A percentile compares a stretch with the other conserved stretches of the same genome.
phyloP scores from a whole-genome alignment of 2,888 invertebrate genomes.

The Amaurobius ferox region DNA sequence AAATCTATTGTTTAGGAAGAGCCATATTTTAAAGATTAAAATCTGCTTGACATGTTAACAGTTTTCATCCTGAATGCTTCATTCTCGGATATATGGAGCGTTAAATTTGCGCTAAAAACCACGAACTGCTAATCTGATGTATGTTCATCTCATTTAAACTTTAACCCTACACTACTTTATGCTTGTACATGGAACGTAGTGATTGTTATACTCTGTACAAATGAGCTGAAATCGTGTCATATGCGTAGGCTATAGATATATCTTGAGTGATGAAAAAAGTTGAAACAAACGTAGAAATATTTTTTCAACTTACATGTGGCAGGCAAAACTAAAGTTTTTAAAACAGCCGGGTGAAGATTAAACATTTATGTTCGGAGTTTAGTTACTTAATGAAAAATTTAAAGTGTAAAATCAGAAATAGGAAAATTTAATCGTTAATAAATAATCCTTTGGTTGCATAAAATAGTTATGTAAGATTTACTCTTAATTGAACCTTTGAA shows the following conservation, averaged over 20 bases:
- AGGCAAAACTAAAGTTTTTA: not conserved
- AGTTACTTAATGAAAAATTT: no score
- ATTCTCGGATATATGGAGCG: not conserved
- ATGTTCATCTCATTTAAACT: not conserved
- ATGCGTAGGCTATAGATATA: not conserved
- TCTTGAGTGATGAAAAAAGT: not conserved
- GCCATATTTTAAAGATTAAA: not conserved
- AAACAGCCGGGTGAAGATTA: not conserved
- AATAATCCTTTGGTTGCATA: no score
- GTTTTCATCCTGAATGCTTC: not conserved
- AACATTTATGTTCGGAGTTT: not conserved
- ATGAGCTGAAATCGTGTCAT: not conserved
- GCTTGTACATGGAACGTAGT: not conserved
- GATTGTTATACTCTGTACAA: not conserved
- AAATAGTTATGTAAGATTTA: no score
- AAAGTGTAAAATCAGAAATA: no score
- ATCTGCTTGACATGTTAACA: not conserved
- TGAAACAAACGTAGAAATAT: not conserved
- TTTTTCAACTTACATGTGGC: not conserved
- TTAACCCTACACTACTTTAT: not conserved
- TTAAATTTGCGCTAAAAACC: not conserved
- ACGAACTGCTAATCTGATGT: not conserved
- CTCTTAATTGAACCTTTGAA: no score
- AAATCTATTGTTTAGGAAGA: not conserved
- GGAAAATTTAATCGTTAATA: no score